Percentiles rank a stretch among this genome's conserved stretches.
Evolutionary conservation across 64 coral and sea anemone genomes (phyloP).

Genomic region (Actinia tenebrosa): DNA sequence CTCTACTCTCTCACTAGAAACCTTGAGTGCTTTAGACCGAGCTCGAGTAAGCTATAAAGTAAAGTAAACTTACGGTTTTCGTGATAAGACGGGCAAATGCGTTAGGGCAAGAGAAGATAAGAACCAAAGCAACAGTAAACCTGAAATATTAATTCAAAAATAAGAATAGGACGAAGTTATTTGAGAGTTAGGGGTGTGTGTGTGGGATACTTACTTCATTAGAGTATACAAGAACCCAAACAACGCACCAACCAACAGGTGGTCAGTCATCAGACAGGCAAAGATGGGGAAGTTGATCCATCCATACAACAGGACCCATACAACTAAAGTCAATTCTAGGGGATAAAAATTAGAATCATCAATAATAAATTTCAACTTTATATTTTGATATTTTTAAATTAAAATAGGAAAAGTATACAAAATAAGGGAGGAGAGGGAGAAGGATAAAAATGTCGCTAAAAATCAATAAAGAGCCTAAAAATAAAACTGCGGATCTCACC

Average conservation of each 20-base stretch:
- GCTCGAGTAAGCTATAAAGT: background rate
- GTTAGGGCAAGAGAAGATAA: background rate
- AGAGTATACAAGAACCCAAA: background rate
- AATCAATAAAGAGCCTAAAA: too few relatives aligned
- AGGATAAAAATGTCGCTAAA: too few relatives aligned
- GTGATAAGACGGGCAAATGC: background rate
- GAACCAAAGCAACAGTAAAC: background rate
- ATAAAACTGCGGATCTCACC: too few relatives aligned
- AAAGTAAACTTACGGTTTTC: background rate
- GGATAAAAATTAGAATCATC: too few relatives aligned
- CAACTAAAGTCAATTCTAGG: background rate
- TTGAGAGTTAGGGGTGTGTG: too few relatives aligned
- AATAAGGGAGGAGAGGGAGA: too few relatives aligned
- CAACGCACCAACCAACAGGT: background rate
- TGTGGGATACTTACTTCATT: background rate
- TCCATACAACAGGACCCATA: background rate
- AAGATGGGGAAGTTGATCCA: background rate
- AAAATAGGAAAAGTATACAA: too few relatives aligned
- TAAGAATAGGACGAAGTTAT: too few relatives aligned
- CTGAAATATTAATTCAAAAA: background rate
- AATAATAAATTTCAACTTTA: too few relatives aligned
- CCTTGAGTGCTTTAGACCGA: too few relatives aligned
- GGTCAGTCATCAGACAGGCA: slow-evolving; percentile 4
- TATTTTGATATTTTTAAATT: too few relatives aligned
- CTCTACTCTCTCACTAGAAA: too few relatives aligned